phyloP scores from a whole-genome alignment of 1,140 invertebrate species.

The Apolygus lucorum region DNA sequence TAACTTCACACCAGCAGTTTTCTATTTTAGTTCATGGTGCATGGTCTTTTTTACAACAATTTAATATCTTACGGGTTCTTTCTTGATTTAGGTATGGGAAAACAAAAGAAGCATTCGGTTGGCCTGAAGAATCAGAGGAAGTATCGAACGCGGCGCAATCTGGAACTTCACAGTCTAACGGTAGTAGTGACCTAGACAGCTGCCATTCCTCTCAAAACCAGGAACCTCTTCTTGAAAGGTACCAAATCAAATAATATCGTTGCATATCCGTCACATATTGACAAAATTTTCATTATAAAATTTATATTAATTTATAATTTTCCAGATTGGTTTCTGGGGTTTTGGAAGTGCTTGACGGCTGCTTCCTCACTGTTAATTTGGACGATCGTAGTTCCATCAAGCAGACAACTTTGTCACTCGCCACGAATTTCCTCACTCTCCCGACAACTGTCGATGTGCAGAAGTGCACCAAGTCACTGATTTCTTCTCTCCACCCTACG shows the following conservation, averaged over 20 bases:
- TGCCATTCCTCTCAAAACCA: neutral
- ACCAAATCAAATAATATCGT: conserved; percentile 18
- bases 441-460: conserved; percentile 73
- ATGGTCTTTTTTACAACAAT: neutral
- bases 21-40: neutral
- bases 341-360: conserved; percentile 66
- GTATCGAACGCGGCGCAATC: conserved; percentile 45
- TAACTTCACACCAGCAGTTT: too few relatives aligned
- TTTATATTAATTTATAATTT: conserved; percentile 3
- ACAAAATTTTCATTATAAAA: too few relatives aligned
- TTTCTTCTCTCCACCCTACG: conserved; percentile 68
- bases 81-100: conserved; percentile 67
- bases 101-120: conserved; percentile 91
- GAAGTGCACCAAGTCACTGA: conserved; percentile 63
- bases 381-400: conserved; percentile 42
- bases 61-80: conserved; percentile 13
- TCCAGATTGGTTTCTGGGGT: conserved; percentile 54
- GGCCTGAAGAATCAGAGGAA: conserved; percentile 93
- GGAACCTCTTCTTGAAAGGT: conserved; percentile 46
- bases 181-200: neutral
- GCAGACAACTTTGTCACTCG: conserved; percentile 57
- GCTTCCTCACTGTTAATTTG: conserved; percentile 44
- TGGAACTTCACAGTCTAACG: neutral
- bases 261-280: too few relatives aligned
- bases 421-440: conserved; percentile 69